Base-by-base conservation (phyloP, 2,888 invertebrate genomes). In the Camponotus fellah region DNA sequence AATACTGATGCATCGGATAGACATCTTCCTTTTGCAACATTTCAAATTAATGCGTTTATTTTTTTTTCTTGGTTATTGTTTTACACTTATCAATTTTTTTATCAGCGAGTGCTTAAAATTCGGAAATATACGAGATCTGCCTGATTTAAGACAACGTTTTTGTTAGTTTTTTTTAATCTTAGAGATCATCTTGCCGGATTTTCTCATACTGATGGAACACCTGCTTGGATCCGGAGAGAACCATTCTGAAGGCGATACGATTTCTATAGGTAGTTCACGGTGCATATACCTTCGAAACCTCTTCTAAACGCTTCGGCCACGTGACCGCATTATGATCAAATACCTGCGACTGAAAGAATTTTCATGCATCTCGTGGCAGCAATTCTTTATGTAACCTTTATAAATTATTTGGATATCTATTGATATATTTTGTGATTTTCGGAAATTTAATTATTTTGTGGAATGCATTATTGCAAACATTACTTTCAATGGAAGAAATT, bases 11-110 rank as follows among this genome's bases (percentile, higher is more conserved):
- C 37, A 26, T 49, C 10, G 34, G 37, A 49, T 21, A 26, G 6
- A 10, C n/a, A 14, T 46, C n/a, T 49, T 65, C 64, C 37, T 53
- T 53, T 53, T 17, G n/a, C 8, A 66, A 10, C 46, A 65, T 65
- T 21, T 49, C 34, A 12, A 49, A 66, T 9, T 4, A 21, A 65
- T 10, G 5, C 21, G 34, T 37, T 64, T 74, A 87, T 89, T 89
- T 90, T 88, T 91, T 87, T 88, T 87, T 89, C 84, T 86, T 89
- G 87, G 88, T 76, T 21, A 26, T 40, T 65, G 17, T 64, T 69
- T 53, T n/a, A 75, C 14, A 0, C 64, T 56, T 12, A 40, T 58
- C 65, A 40, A 64, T 49, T 58, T 56, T 26, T 21, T 5, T 17
- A 26, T 12, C 34, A 37, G 5, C 58, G 10, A 68, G 43, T 56